These are phyloP conservation scores for Cynopterus brachyotis DNA, from an alignment of 2,113 vertebrate species.

Conservation along the genomic window DNA sequence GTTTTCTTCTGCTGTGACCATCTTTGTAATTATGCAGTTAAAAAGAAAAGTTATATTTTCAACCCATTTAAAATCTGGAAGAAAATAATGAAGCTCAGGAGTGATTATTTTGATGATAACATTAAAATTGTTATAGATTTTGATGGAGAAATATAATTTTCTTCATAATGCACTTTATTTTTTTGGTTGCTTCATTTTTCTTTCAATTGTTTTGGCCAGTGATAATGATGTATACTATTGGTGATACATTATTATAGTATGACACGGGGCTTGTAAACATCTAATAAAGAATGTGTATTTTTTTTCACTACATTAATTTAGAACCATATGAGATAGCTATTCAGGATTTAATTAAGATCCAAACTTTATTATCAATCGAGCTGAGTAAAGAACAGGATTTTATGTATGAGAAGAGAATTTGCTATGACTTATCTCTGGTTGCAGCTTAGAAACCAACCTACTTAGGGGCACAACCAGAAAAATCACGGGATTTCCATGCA, in stretches of 20 bases:
- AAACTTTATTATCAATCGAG: background rate
- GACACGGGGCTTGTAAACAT: background rate
- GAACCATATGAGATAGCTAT: background rate
- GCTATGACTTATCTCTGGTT: background rate
- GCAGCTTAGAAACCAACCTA: background rate
- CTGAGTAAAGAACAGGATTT: background rate
- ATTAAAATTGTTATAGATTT: conserved; percentile 35
- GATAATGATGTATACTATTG: background rate
- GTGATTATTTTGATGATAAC: conserved; percentile 47
- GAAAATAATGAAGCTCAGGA: conserved; percentile 47
- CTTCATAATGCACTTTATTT: background rate
- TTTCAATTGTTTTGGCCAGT: background rate
- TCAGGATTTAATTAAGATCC: background rate
- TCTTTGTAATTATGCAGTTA: conserved; percentile 13
- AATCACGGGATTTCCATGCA: background rate
- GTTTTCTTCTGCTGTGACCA: conserved; percentile 50
- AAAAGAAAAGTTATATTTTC: conserved; percentile 48
- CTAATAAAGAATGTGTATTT: background rate
- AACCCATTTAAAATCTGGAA: conserved; percentile 22
- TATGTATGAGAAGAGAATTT: background rate
- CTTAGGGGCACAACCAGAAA: background rate
- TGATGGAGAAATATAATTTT: conserved; percentile 29
- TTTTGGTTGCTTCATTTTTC: conserved; percentile 19
- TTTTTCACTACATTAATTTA: conserved; percentile 23
- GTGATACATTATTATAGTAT: background rate